Conservation (phyloP, 2,113 vertebrate genomes). For the Labrus mixtus region DNA sequence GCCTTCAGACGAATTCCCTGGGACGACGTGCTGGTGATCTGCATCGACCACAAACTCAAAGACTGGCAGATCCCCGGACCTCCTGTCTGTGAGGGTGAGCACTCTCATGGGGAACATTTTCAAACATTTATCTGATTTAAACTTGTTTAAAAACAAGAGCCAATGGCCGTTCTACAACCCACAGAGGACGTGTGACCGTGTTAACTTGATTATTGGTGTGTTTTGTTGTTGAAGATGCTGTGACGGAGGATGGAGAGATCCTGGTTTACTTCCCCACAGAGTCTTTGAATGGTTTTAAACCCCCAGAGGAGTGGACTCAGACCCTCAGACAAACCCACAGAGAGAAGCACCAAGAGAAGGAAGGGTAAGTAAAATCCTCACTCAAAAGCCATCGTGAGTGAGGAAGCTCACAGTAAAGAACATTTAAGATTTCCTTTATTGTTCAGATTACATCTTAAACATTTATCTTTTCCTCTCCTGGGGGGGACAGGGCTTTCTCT, state of each 20-base stretch:
- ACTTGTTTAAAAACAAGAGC: no score
- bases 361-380: slow-evolving; percentile 60
- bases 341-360: slow-evolving; percentile 72
- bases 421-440: no score
- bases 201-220: neutral
- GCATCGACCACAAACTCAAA: slow-evolving; percentile 92
- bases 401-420: no score
- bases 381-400: no score
- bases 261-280: slow-evolving; percentile 89
- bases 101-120: no score
- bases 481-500: no score
- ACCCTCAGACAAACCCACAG: slow-evolving; percentile 85
- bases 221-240: slow-evolving; percentile 81
- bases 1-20: slow-evolving; percentile 87
- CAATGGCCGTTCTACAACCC: neutral
- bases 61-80: slow-evolving; percentile 88
- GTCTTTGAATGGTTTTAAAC: slow-evolving; percentile 82
- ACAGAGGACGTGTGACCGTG: neutral
- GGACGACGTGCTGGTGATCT: slow-evolving; percentile 88
- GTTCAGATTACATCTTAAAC: no score
- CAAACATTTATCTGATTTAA: no score
- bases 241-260: slow-evolving; percentile 90
- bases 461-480: no score
- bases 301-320: slow-evolving; percentile 87
- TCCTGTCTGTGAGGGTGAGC: slow-evolving; percentile 83